Evolutionary conservation across 30 jellyfish, hydroid and myxozoan species (phyloP).

Genomic region (Catostylus mosaicus): DNA sequence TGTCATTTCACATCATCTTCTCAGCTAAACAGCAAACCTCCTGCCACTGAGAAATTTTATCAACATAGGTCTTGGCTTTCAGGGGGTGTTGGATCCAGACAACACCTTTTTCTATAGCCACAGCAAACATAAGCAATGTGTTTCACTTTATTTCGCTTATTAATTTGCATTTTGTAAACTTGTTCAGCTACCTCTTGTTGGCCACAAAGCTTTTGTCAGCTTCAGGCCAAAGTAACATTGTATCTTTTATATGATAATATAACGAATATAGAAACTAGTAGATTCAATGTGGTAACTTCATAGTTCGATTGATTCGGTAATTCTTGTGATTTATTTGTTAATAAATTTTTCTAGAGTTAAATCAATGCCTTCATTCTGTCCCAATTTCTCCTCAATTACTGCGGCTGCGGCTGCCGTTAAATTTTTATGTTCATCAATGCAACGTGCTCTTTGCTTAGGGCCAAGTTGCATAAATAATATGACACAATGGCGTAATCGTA

Average conservation of each 20-base stretch:
- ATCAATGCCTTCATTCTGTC: too few relatives aligned
- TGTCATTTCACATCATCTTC: too few relatives aligned
- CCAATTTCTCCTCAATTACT: neutral
- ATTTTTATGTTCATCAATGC: too few relatives aligned
- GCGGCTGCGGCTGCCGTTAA: too few relatives aligned
- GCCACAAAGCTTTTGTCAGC: too few relatives aligned
- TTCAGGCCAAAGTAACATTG: too few relatives aligned
- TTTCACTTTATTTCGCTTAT: neutral
- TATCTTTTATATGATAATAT: neutral
- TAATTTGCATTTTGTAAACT: neutral
- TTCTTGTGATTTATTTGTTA: neutral
- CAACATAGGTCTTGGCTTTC: neutral
- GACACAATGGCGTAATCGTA: too few relatives aligned
- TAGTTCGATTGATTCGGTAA: neutral
- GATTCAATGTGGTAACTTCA: constrained; percentile 5
- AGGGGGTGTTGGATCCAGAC: neutral
- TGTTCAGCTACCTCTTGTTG: too few relatives aligned
- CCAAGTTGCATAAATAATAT: too few relatives aligned
- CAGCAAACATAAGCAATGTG: neutral
- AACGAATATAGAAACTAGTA: neutral
- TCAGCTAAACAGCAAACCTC: too few relatives aligned
- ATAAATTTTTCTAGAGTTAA: neutral
- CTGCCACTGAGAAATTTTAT: too few relatives aligned
- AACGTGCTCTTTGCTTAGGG: too few relatives aligned
- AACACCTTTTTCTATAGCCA: neutral